Evolutionary conservation across 1,140 invertebrate genomes (phyloP).

Genomic region (Nilaparvata lugens): DNA sequence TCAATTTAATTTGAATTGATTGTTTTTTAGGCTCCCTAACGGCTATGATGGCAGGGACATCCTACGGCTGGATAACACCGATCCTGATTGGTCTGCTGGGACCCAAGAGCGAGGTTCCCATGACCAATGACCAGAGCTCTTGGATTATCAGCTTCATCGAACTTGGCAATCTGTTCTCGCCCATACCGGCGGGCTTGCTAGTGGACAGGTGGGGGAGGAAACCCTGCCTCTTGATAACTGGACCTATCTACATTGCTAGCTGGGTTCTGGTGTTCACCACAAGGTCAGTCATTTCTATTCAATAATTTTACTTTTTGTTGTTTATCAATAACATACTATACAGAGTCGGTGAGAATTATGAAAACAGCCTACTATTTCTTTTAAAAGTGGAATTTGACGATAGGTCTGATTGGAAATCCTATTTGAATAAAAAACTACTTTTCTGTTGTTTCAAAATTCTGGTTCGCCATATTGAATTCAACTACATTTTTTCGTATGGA

Average conservation of each 20-base stretch:
- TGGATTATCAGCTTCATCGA: constrained; percentile 16
- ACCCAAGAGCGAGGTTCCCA: constrained; percentile 5
- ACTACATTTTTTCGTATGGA: too few relatives aligned
- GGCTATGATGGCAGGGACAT: constrained; percentile 31
- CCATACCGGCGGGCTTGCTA: constrained; percentile 23
- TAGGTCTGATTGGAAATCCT: too few relatives aligned
- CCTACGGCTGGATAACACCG: constrained; percentile 67
- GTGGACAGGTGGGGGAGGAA: constrained; percentile 20
- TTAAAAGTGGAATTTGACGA: too few relatives aligned
- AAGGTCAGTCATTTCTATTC: constrained; percentile 14
- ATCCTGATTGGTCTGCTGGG: constrained; percentile 45
- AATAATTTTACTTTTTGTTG: too few relatives aligned
- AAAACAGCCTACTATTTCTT: too few relatives aligned
- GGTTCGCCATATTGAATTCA: too few relatives aligned
- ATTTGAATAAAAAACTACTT: too few relatives aligned
- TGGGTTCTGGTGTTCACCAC: constrained; percentile 47
- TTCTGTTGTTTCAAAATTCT: too few relatives aligned
- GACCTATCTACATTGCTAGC: constrained; percentile 59
- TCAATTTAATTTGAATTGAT: not conserved
- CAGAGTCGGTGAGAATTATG: too few relatives aligned
- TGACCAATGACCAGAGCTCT: constrained; percentile 18
- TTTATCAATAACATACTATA: too few relatives aligned
- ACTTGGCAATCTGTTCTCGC: constrained; percentile 22
- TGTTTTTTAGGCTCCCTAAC: constrained; percentile 5
- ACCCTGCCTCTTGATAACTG: constrained; percentile 55